Conservation (phyloP, 1,140 invertebrate species). For the Marisa cornuarietis region DNA sequence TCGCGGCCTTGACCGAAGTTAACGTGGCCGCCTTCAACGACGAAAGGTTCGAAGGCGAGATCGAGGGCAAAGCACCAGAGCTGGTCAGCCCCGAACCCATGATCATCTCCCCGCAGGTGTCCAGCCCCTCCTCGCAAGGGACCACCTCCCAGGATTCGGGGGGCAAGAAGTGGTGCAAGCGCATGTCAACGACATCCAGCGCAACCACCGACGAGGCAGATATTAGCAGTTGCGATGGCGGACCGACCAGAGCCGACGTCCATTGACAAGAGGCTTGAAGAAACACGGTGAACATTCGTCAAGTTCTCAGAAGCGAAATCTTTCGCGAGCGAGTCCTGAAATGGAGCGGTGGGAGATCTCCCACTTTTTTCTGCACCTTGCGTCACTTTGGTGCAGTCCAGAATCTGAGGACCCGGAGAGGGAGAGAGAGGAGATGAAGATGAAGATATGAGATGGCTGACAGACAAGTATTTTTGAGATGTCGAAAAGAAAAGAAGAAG, state of each 20-base stretch:
- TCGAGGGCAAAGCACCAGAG: neutral
- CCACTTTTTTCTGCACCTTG: too few relatives aligned
- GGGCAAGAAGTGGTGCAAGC: neutral
- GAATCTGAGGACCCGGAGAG: too few relatives aligned
- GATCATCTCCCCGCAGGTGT: neutral
- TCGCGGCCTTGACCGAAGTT: slow-evolving; percentile 2
- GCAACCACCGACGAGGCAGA: slow-evolving; percentile 17
- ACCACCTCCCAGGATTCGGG: neutral
- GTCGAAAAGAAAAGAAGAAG: too few relatives aligned
- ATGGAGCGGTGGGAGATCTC: too few relatives aligned
- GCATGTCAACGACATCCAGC: slow-evolving; percentile 7
- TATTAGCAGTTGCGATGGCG: neutral
- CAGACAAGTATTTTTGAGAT: too few relatives aligned
- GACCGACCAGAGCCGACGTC: slow-evolving; percentile 12
- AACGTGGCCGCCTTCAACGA: neutral
- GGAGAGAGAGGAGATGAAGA: too few relatives aligned
- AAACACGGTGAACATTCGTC: too few relatives aligned
- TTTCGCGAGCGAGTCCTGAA: too few relatives aligned
- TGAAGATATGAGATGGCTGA: too few relatives aligned
- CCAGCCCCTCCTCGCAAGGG: neutral
- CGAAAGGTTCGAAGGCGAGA: neutral
- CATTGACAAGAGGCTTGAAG: neutral
- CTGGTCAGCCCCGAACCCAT: neutral
- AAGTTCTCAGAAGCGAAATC: too few relatives aligned
- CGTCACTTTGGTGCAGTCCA: too few relatives aligned